Base-by-base conservation (phyloP, 2,888 invertebrate genomes). In the Calliphora vomitoria region DNA sequence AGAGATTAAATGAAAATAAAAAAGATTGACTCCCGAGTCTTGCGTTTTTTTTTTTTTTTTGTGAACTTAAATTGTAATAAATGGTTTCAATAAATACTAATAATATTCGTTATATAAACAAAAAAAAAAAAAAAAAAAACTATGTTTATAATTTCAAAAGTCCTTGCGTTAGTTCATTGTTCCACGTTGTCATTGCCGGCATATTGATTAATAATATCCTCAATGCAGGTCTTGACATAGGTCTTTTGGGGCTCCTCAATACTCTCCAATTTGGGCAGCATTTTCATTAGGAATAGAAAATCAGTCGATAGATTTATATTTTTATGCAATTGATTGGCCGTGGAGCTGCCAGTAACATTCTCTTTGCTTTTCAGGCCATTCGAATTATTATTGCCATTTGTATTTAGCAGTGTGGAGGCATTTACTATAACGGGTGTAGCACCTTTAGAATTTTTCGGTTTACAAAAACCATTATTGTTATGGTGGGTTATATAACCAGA, bases 211-310 rank as follows among this genome's bases (percentile, higher is more conserved):
- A 93, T 89, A 64, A 93, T 91, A 69, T 91, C 92, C 79, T 93
- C 93, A 81, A 93, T 93, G 72, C 91, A 91, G 55, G 90, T 90
- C 88, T 93, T 93, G n/a, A 93, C 93, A 75, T 93, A 91, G 47
- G 90, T 91, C 62, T 93, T 93, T 35, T 92, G 90, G 13, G 93
- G 92, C 72, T 93, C 93, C 5, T 91, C 91, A 64, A 93, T 91
- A 53, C 92, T 91, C 83, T 93, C 93, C 88, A 93, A 60, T 44
- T 91, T 92, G 20, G 93, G 93, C 78, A 93, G 83, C 90, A 93
- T 93, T 89, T 93, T 93, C 93, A 93, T 93, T 0, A 93, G 92
- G 18, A 93, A 93, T 4, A 93, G 90, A 86, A 93, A 93, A 80
- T 93, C 93, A 1, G 93, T 90, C 15, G 93, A 93, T 3, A 93